Base-by-base conservation (phyloP, 2,113 vertebrate genomes). In the Coptodon bakossiorum region DNA sequence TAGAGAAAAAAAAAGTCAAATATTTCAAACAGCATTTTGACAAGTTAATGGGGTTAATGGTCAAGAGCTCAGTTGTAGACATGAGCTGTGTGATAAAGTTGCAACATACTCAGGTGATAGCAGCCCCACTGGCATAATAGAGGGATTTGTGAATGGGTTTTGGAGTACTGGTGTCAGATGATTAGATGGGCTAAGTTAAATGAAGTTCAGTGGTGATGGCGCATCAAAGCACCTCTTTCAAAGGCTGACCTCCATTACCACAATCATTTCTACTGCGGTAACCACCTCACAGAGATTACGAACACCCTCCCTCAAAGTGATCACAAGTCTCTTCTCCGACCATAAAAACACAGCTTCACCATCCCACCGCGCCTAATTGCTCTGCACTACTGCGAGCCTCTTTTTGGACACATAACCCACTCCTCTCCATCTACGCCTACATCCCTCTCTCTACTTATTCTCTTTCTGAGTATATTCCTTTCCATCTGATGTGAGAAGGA, bases 401-500 rank as follows among this genome's bases (percentile, higher is more conserved):
- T 76, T 80, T 86, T 81, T 40, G 36, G 81, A 87, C 34, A 11
- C 73, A 61, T 16, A 24, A 61, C 31, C 61, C 79, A 73, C 61
- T 66, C n/a, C 83, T 40, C 61, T 52, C 59, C 50, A 45, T 53
- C 78, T 71, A 78, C 11, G 73, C 81, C 85, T 84, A n/a, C 48
- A 81, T 84, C 59, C 53, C 85, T 86, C 50, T 79, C 43, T 88
- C 81, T 54, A 50, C 57, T 79, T 85, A 31, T 83, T 82, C 61
- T 85, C 82, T 40, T 85, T 80, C 68, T 57, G 76, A 89, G 24
- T 90, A 81, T 83, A 89, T 81, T 91, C 82, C 81, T 83, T 89
- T 79, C 89, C 89, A 90, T 90, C 88, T 93, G 91, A 89, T 90
- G 82, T 91, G 81, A 91, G 91, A 88, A 81, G 89, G 91, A 95